Evolutionary conservation across 2,888 invertebrate species (phyloP).

Genomic region (Ceraclea dissimilis): DNA sequence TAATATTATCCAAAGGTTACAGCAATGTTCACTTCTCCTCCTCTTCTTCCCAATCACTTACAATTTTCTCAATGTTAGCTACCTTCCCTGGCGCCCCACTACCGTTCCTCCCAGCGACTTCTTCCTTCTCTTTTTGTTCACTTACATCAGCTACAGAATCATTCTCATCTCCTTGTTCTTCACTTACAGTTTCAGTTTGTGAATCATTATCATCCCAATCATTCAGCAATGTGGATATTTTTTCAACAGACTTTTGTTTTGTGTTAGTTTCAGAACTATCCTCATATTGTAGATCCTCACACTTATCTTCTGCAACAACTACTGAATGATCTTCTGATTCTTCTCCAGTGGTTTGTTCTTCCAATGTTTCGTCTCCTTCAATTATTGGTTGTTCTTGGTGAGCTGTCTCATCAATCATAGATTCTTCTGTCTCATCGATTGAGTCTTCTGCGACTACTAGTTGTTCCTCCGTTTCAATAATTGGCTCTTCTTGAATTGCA

Average conservation of each 20-base stretch:
- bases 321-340: constrained; percentile 21
- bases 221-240: constrained; percentile 41
- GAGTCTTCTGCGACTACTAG: not conserved
- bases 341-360: constrained; percentile 12
- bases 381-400: constrained; percentile 22
- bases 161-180: constrained; percentile 2
- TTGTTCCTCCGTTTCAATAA: not conserved
- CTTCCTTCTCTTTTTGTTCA: constrained; percentile 32
- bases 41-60: constrained; percentile 46
- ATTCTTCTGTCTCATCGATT: constrained; percentile 11
- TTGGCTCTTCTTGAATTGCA: constrained; percentile 2
- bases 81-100: constrained; percentile 29
- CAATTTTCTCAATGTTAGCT: constrained; percentile 41
- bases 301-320: constrained; percentile 24
- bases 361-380: not conserved
- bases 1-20: too few relatives aligned
- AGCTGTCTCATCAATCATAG: too few relatives aligned
- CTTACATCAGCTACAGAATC: constrained; percentile 34
- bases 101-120: constrained; percentile 24
- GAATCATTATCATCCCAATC: constrained; percentile 49
- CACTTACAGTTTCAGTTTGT: constrained; percentile 29
- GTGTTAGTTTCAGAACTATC: constrained; percentile 6
- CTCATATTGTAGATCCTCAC: constrained; percentile 22
- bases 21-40: constrained; percentile 21
- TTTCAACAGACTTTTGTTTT: constrained; percentile 29